Base-by-base conservation (phyloP, 2,888 invertebrate species). In the Epinotia brunnichana region DNA sequence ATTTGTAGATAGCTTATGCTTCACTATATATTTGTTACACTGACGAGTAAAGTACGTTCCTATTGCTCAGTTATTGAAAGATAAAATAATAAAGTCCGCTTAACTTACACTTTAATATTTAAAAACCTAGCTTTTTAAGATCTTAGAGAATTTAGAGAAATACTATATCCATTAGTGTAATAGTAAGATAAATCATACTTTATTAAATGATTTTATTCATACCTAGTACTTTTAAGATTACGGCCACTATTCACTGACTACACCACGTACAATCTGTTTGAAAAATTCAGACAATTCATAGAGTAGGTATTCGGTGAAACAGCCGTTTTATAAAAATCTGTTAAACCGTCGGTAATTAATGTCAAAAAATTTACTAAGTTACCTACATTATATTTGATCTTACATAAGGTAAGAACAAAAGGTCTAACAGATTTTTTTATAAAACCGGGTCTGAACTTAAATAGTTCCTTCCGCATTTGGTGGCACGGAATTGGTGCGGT, bases 1-100 rank as follows among this genome's bases (percentile, higher is more conserved):
- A 13, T 48, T 48, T n/a, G 48, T 48, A 48, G 48, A 48, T n/a
- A 48, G 48, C 48, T 48, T 48, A n/a, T 48, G 48, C n/a, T 48
- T 48, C 15, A n/a, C 5, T 15, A 3, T 3, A 44, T 15, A 44
- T 48, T 48, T 48, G n/a, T 48, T 48, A 48, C 7, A 48, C 48
- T 3, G n/a, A 48, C 5, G 48, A 48, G 7, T 48, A 48, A 48
- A 48, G 15, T 48, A n/a, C 15, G 4, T 44, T 15, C 48, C 48
- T 48, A 48, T 9, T n/a, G 48, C 13, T 48, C n/a, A n/a, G 48
- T n/a, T 48, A n/a, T 48, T 7, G 48, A 48, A n/a, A 7, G n/a
- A 48, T n/a, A n/a, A n/a, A 48, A 5, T 48, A n/a, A 48, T 48
- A 48, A n/a, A n/a, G 35, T 35, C 35, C 1, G 9, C 35, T 35